Percentiles rank a stretch among this genome's conserved stretches.
phyloP scores from a whole-genome alignment of 35 echinoderm and acorn worm genomes.

The Strongylocentrotus purpuratus region DNA sequence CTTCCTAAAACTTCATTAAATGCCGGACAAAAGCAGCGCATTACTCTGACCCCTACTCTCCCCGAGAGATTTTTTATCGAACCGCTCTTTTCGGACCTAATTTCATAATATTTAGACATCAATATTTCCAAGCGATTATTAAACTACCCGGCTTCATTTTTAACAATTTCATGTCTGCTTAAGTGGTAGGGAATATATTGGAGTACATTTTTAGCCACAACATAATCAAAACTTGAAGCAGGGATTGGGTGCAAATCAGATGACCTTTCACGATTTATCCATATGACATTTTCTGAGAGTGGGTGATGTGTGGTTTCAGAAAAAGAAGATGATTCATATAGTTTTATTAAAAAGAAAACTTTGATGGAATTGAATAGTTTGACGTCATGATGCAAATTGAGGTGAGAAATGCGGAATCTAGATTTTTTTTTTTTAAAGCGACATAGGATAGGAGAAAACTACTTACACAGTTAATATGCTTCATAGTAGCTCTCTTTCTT shows the following conservation, averaged over 20 bases:
- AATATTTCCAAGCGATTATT: neutral
- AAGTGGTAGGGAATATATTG: neutral
- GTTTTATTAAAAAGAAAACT: too few relatives aligned
- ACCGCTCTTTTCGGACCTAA: conserved; percentile 1
- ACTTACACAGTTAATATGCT: too few relatives aligned
- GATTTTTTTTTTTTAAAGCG: too few relatives aligned
- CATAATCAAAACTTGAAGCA: neutral
- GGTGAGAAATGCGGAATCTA: too few relatives aligned
- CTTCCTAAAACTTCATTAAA: neutral
- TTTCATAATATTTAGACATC: neutral
- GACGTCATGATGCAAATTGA: too few relatives aligned
- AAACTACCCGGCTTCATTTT: neutral
- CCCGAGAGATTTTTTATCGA: neutral
- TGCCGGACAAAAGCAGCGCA: neutral
- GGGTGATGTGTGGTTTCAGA: too few relatives aligned
- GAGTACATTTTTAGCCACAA: neutral
- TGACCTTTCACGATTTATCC: neutral
- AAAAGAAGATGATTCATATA: too few relatives aligned
- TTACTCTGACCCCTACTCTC: neutral
- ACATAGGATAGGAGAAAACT: too few relatives aligned
- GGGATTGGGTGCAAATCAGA: neutral
- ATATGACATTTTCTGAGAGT: neutral
- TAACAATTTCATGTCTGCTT: neutral
- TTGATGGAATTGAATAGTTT: too few relatives aligned
- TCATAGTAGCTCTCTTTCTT: too few relatives aligned